Conservation (phyloP, 92 coral and sea anemone species). For the Desmophyllum pertusum region DNA sequence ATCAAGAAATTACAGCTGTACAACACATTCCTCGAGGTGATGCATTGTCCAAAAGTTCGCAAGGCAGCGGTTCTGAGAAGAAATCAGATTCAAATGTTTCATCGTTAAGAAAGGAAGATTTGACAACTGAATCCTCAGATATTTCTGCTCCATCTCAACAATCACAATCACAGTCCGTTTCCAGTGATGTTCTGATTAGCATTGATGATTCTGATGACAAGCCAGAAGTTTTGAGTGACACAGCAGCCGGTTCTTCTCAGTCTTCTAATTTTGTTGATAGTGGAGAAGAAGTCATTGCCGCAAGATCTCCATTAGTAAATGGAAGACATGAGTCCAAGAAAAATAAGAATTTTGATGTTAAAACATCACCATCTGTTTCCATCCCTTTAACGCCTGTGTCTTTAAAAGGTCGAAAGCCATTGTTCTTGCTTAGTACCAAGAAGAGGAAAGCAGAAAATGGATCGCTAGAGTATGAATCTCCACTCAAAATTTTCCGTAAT, state of each 20-base stretch:
- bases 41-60: background rate
- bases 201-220: background rate
- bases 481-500: constrained; percentile 26
- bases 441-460: constrained; percentile 41
- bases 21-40: background rate
- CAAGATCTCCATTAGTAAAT: background rate
- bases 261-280: background rate
- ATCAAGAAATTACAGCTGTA: background rate
- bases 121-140: background rate
- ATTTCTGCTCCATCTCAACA: background rate
- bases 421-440: constrained; percentile 1
- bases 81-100: constrained; percentile 6
- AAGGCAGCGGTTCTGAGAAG: background rate
- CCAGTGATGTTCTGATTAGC: background rate
- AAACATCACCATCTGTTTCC: background rate
- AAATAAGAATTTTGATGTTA: background rate
- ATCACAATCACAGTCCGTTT: background rate
- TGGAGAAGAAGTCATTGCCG: background rate
- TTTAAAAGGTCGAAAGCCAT: background rate
- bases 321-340: background rate
- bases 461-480: constrained; percentile 12
- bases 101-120: background rate
- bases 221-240: background rate
- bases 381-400: background rate
- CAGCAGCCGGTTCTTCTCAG: constrained; percentile 2